Evolutionary conservation across 2,797 vertebrate genomes (phyloP).

Genomic region (Microcaecilia unicolor): DNA sequence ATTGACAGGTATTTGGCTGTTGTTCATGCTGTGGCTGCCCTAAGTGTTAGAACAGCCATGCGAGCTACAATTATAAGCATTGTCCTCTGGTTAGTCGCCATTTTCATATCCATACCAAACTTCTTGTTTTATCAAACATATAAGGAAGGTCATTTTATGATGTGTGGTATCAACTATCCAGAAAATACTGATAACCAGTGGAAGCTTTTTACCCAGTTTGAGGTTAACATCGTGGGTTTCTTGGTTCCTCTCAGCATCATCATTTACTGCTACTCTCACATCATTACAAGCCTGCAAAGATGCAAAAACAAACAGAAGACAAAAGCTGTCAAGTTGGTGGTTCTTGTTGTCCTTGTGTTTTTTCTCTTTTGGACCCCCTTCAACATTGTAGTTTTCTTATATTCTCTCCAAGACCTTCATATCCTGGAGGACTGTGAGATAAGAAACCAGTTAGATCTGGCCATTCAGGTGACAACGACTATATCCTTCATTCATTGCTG

Average conservation of each 20-base stretch:
- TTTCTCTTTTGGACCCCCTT: slow-evolving; percentile 48
- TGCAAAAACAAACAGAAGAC: slow-evolving; percentile 37
- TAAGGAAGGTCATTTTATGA: background rate
- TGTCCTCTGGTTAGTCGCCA: slow-evolving; percentile 53
- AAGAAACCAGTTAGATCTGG: slow-evolving; percentile 19
- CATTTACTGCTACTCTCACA: slow-evolving; percentile 42
- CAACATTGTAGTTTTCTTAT: slow-evolving; percentile 43
- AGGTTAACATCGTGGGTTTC: slow-evolving; percentile 45
- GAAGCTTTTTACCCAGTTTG: slow-evolving; percentile 38
- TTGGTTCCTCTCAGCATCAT: slow-evolving; percentile 36
- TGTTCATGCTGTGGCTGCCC: slow-evolving; percentile 38
- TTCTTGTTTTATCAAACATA: slow-evolving; percentile 43
- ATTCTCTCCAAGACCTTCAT: slow-evolving; percentile 26
- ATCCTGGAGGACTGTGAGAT: slow-evolving; percentile 19
- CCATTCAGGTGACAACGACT: slow-evolving; percentile 30
- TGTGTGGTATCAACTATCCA: slow-evolving; percentile 28
- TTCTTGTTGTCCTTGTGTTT: slow-evolving; percentile 34
- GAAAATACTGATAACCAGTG: slow-evolving; percentile 13
- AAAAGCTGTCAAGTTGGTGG: slow-evolving; percentile 51
- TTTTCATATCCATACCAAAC: slow-evolving; percentile 45
- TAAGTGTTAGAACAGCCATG: slow-evolving; percentile 39
- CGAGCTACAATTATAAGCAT: slow-evolving; percentile 30
- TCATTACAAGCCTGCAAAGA: slow-evolving; percentile 34
- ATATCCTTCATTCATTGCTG: slow-evolving; percentile 53
- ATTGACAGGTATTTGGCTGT: slow-evolving; percentile 74